phyloP scores from a whole-genome alignment of 37 sponge, comb jelly and placozoan species.

The Chondrilla cf. caribensis region DNA sequence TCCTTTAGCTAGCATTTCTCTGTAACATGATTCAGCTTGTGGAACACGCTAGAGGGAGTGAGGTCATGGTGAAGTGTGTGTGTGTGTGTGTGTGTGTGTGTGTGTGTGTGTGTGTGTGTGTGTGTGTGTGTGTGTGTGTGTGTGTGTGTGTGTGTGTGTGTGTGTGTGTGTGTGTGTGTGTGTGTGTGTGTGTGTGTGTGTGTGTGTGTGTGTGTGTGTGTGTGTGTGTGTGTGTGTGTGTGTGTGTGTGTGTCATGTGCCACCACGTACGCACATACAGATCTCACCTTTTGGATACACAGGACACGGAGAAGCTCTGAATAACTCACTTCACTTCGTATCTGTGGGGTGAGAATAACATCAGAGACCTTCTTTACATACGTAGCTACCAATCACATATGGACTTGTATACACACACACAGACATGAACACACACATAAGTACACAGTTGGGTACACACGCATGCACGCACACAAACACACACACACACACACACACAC shows the following conservation, averaged over 20 bases:
- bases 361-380: too few relatives aligned
- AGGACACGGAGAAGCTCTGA: too few relatives aligned
- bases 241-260: constrained; percentile 13
- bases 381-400: too few relatives aligned
- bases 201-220: constrained; percentile 5
- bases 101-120: constrained; percentile 35
- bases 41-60: background rate
- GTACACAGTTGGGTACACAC: too few relatives aligned
- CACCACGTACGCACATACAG: too few relatives aligned
- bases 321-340: too few relatives aligned
- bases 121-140: constrained; percentile 35
- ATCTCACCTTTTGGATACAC: too few relatives aligned
- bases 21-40: background rate
- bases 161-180: constrained; percentile 19
- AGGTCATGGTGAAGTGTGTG: background rate
- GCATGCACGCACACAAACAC: too few relatives aligned
- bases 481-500: too few relatives aligned
- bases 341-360: too few relatives aligned
- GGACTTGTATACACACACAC: background rate
- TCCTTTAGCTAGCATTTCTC: background rate
- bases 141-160: constrained; percentile 29
- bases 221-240: constrained; percentile 33
- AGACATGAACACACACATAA: too few relatives aligned
- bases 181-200: constrained; percentile 5
- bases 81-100: constrained; percentile 33